Base-by-base conservation (phyloP, 2,888 invertebrate species). In the Netelia melanura region DNA sequence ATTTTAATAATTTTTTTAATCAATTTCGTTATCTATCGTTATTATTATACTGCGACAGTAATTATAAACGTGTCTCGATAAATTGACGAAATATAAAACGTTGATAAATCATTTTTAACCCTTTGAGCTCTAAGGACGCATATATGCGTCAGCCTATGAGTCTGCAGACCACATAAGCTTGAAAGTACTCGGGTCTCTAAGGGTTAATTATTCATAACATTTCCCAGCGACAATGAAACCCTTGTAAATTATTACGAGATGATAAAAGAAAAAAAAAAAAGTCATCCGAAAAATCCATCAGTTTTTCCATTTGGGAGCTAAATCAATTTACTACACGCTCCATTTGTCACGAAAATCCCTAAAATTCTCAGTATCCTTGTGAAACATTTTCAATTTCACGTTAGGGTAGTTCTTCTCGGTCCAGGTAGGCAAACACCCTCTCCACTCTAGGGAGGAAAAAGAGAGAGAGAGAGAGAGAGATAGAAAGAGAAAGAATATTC, bases 371-470 rank as follows among this genome's bases (percentile, higher is more conserved):
- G 21, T 30, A 44, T 25, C 54, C 38, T 21, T 44, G 58, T 17
- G 48, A 61, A 48, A 52, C 14, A 48, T 68, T 74, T 43, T 43
- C 61, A 74, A 17, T 56, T 21, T 17, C 17, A 38, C 25, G 21
- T 38, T 61, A n/a, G 61, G 58, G 30, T 21, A n/a, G 23, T 54
- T 61, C 48, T 61, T 68, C 44, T 52, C 56, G 48, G 21, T 52
- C 77, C 17, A 76, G 70, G 76, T 82, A 83, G 17, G 52, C 44
- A 10, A 74, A 44, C 23, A 21, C 25, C 14, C 54, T 54, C 54
- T n/a, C 11, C n/a, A 25, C 14, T 30, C 30, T 3, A 5, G 30
- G 6, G 3, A 30, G 6, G 6, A 38, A 11, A 38, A n/a, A 5
- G 30, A 30, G 30, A 30, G 30, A 30, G 2, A 30, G 5, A 30